Percentiles rank a stretch among this genome's conserved stretches.
Evolutionary conservation across 2,888 invertebrate genomes (phyloP).

Genomic region (Pseudococcus viburni): DNA sequence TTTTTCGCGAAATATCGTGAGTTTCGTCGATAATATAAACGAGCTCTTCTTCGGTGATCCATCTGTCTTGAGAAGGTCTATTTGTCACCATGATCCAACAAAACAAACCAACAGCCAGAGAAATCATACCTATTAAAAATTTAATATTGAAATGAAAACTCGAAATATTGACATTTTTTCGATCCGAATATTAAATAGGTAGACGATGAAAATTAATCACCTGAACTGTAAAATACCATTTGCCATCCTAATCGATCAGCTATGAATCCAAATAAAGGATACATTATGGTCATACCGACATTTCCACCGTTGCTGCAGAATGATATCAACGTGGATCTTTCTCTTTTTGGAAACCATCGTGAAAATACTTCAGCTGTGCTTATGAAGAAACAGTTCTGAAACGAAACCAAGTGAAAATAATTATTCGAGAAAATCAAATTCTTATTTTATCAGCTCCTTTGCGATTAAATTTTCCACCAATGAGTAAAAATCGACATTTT

Average conservation of each 20-base stretch:
- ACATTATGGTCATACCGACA: neutral
- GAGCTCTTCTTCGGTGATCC: neutral
- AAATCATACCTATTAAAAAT: neutral
- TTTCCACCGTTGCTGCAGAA: neutral
- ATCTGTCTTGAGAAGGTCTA: neutral
- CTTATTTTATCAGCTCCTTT: no score
- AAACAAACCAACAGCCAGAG: neutral
- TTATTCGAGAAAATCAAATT: neutral
- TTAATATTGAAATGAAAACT: neutral
- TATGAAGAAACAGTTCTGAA: neutral
- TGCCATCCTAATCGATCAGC: neutral
- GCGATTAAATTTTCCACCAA: no score
- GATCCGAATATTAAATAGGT: neutral
- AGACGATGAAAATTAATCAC: neutral
- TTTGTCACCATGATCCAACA: neutral
- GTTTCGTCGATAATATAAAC: neutral
- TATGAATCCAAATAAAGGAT: neutral
- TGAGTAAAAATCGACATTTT: no score
- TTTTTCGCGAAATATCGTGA: neutral
- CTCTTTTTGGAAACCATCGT: constrained; percentile 5
- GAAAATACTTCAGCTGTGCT: neutral
- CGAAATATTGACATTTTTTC: neutral
- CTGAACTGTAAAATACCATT: constrained; percentile 3
- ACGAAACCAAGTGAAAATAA: neutral
- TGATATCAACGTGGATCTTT: neutral